A percentile compares a stretch with the other conserved stretches of the same genome.
phyloP scores from a whole-genome alignment of 2,797 vertebrate genomes.

The Chanos chanos region DNA sequence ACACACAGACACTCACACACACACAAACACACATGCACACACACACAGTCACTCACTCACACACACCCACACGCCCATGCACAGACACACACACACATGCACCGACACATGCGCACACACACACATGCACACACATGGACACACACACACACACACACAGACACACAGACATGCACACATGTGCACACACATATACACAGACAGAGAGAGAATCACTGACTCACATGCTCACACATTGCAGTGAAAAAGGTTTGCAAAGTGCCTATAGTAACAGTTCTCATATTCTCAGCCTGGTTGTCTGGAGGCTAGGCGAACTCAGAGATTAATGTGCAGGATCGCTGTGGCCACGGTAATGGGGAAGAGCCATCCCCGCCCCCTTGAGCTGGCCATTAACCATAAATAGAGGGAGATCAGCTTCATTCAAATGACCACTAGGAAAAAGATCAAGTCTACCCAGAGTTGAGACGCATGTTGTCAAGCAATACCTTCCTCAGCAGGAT shows the following conservation, averaged over 20 bases:
- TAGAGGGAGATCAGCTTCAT: conserved; percentile 46
- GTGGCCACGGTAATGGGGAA: conserved; percentile 10
- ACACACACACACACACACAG: conserved; percentile 24
- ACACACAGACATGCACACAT: no score
- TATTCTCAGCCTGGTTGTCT: conserved; percentile 56
- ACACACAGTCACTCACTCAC: background rate
- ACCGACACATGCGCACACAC: background rate
- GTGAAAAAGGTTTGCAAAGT: conserved; percentile 43
- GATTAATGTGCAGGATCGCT: conserved; percentile 49
- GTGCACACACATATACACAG: background rate
- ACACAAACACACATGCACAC: no score
- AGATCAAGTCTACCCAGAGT: conserved; percentile 45
- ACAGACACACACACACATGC: background rate
- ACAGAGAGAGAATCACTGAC: conserved; percentile 19
- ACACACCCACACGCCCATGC: conserved; percentile 14
- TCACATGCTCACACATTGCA: background rate
- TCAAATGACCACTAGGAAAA: conserved; percentile 46
- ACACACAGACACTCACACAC: conserved; percentile 22
- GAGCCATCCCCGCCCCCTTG: conserved; percentile 29
- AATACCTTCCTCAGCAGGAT: background rate
- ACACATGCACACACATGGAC: conserved; percentile 5
- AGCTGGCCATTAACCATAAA: conserved; percentile 42
- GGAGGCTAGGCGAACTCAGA: conserved; percentile 49
- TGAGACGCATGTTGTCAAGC: background rate
- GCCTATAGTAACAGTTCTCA: conserved; percentile 53